Evolutionary conservation across 2,113 vertebrate genomes (phyloP).

Genomic region (Mesembrinibis cayennensis): DNA sequence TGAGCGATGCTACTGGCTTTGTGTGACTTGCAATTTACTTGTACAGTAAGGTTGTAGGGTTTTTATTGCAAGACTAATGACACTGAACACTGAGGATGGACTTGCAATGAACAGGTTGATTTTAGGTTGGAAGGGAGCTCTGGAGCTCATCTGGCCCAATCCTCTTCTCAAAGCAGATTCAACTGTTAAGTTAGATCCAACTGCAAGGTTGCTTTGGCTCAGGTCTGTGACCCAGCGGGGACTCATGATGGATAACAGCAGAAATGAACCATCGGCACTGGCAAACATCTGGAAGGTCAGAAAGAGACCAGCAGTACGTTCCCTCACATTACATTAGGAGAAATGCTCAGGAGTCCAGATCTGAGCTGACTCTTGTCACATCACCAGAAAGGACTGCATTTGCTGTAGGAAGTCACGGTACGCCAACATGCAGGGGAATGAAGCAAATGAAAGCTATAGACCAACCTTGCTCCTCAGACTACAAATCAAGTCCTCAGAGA

Average conservation of each 20-base stretch:
- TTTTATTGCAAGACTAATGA: neutral
- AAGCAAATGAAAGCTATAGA: neutral
- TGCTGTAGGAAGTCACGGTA: neutral
- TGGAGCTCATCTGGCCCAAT: neutral
- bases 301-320: neutral
- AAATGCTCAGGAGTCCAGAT: neutral
- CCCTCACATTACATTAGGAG: neutral
- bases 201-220: neutral
- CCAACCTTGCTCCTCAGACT: neutral
- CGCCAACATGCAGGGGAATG: neutral
- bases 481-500: neutral
- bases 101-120: neutral
- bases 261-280: neutral
- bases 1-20: neutral
- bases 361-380: neutral
- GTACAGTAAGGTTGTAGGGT: neutral
- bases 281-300: neutral
- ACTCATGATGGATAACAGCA: neutral
- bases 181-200: neutral
- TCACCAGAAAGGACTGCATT: neutral
- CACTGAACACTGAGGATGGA: neutral
- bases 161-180: neutral
- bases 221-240: neutral
- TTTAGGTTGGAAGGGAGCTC: neutral
- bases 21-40: neutral